Evolutionary conservation across 2,888 invertebrate species (phyloP).

Genomic region (Helicoverpa assulta): DNA sequence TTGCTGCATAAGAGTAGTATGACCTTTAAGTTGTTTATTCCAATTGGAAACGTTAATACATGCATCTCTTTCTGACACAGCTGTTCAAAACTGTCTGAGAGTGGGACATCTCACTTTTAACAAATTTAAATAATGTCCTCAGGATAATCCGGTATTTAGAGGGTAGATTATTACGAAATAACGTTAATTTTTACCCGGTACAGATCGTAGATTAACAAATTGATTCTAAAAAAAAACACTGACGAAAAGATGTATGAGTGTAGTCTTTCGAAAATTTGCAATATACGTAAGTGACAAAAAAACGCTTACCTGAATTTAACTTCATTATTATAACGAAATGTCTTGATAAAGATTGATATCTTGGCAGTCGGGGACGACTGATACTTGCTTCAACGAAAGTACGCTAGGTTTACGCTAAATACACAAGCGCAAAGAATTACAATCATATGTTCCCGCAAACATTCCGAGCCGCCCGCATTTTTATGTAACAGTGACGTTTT

Average conservation of each 20-base stretch:
- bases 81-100: conserved; percentile 30
- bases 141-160: conserved; percentile 7
- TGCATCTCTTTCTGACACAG: conserved; percentile 44
- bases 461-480: conserved; percentile 64
- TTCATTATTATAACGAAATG: conserved; percentile 71
- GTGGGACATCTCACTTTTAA: conserved; percentile 11
- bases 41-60: conserved; percentile 22
- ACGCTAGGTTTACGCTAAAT: conserved; percentile 43
- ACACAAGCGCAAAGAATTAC: conserved; percentile 44
- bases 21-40: conserved; percentile 40
- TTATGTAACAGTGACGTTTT: conserved; percentile 60
- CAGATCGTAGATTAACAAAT: not conserved
- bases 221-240: conserved; percentile 17
- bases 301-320: conserved; percentile 70
- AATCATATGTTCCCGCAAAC: conserved; percentile 63
- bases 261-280: conserved; percentile 5
- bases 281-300: conserved; percentile 46
- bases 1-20: conserved; percentile 2
- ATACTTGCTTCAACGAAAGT: conserved; percentile 40
- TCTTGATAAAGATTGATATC: conserved; percentile 48
- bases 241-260: not conserved
- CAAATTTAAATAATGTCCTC: conserved; percentile 27
- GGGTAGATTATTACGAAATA: conserved; percentile 21
- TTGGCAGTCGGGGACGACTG: conserved; percentile 34
- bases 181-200: not conserved